A percentile compares a stretch with the other conserved stretches of the same genome.
These are phyloP conservation scores for Nomada flava DNA, from an alignment of 2,888 invertebrate genomes.

Conservation along the genomic window DNA sequence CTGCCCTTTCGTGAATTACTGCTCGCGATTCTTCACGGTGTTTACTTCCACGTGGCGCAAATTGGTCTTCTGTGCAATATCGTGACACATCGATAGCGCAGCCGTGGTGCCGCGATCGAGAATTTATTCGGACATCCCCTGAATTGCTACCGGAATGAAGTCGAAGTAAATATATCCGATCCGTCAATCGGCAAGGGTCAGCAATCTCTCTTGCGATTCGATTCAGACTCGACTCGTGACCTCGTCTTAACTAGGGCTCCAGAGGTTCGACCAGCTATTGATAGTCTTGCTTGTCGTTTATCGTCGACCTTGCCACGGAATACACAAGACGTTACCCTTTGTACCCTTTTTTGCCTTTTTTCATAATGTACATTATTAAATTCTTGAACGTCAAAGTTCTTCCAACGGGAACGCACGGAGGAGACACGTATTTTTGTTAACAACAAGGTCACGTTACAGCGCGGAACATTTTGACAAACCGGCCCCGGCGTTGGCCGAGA, in stretches of 20 bases:
- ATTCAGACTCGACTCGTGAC: slow-evolving; percentile 34
- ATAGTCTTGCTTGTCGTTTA: slow-evolving; percentile 16
- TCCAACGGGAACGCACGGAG: background rate
- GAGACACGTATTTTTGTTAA: too few relatives aligned
- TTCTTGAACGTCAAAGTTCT: background rate
- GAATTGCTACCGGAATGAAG: too few relatives aligned
- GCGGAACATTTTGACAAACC: background rate
- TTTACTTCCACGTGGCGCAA: too few relatives aligned
- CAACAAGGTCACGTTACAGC: slow-evolving; percentile 7
- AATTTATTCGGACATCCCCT: background rate
- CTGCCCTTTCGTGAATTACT: too few relatives aligned
- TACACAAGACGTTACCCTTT: background rate
- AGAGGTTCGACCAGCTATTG: slow-evolving; percentile 17
- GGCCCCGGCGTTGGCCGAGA: slow-evolving; percentile 6
- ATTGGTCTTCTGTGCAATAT: too few relatives aligned
- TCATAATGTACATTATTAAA: background rate
- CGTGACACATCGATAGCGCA: too few relatives aligned
- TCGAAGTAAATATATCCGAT: too few relatives aligned
- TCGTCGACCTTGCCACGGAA: slow-evolving; percentile 34
- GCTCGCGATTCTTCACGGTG: too few relatives aligned
- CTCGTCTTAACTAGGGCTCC: slow-evolving; percentile 41
- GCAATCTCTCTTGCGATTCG: slow-evolving; percentile 39
- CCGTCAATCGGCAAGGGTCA: slow-evolving; percentile 21
- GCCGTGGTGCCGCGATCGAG: background rate
- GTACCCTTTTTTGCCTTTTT: background rate